Base-by-base conservation (phyloP, 2,797 vertebrate genomes). In the Hippoglossus hippoglossus region DNA sequence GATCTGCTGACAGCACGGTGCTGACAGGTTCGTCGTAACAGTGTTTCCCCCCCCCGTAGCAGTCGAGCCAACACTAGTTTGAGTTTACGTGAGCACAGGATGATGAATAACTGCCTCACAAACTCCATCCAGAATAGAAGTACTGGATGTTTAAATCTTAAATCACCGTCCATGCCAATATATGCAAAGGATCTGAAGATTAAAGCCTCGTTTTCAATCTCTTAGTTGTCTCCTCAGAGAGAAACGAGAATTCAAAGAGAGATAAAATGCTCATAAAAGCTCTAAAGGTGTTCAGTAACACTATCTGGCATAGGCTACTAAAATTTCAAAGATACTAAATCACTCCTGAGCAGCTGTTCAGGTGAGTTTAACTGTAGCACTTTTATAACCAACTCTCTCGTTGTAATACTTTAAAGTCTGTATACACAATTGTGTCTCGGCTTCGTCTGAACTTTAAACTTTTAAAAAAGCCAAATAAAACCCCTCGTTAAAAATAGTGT, bases 1-100 rank as follows among this genome's bases (percentile, higher is more conserved):
- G 65, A 81, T 73, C 39, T 80, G 77, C 65, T 82, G 79, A 85
- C 64, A 56, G 57, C 65, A 69, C 16, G 74, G 16, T 53, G 36
- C 69, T 72, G 64, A 79, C 73, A 81, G 69, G 67, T 76, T 77
- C 63, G 58, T 77, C 60, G 58, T 56, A 59, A 66, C 57, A 72
- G 71, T 61, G 21, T 73, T 80, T 81, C 22, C 53, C 39, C 73
- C 41, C 76, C 41, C 74, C 44, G 15, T 50, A 54, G 44, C 60
- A 51, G 52, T 24, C 41, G n/a, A 34, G 24, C 50, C 1, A 41
- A 26, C 34, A 49, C 19, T 9, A 16, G 0, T 9, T 67, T 52
- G 8, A 51, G 46, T 61, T 56, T 21, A 49, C 47, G 47, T 51
- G 24, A 69, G 57, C 67, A 34, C 51, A 49, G 13, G n/a, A 52